These are phyloP conservation scores for Chrysoperla carnea DNA, from an alignment of 1,140 invertebrate genomes.

Conservation along the genomic window DNA sequence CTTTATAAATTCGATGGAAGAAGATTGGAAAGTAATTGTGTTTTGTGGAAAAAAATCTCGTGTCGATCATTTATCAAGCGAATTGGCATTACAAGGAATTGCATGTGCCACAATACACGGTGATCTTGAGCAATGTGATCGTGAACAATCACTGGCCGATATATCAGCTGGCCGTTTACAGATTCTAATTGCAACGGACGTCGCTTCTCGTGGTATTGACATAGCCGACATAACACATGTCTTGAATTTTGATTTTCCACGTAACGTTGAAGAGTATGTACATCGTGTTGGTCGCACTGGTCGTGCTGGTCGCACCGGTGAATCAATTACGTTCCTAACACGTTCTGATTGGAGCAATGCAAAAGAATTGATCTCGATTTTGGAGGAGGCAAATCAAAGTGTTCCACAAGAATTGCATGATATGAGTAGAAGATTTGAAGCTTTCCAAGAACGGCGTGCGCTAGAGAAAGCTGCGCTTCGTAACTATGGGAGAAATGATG, in stretches of 20 bases:
- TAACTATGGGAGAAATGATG: neutral
- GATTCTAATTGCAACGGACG: slow-evolving; percentile 88
- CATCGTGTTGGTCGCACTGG: slow-evolving; percentile 78
- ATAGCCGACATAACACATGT: slow-evolving; percentile 80
- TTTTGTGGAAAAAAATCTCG: slow-evolving; percentile 73
- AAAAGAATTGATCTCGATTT: slow-evolving; percentile 61
- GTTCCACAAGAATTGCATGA: slow-evolving; percentile 43
- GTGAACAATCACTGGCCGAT: slow-evolving; percentile 70
- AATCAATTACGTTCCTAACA: slow-evolving; percentile 65
- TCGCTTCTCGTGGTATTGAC: slow-evolving; percentile 81
- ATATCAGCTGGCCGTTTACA: slow-evolving; percentile 53
- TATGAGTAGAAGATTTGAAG: slow-evolving; percentile 49
- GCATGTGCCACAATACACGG: slow-evolving; percentile 69
- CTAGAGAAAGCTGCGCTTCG: slow-evolving; percentile 15
- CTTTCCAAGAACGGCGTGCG: slow-evolving; percentile 33
- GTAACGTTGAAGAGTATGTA: slow-evolving; percentile 79
- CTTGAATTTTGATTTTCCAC: slow-evolving; percentile 79
- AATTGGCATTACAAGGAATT: slow-evolving; percentile 49
- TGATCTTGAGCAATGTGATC: slow-evolving; percentile 69
- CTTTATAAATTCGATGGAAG: slow-evolving; percentile 33
- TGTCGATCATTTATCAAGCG: slow-evolving; percentile 64
- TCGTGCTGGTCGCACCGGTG: slow-evolving; percentile 65
- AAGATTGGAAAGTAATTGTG: slow-evolving; percentile 66
- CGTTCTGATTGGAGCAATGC: slow-evolving; percentile 63
- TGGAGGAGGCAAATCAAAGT: slow-evolving; percentile 50